These are phyloP conservation scores for Pinna nobilis DNA, from an alignment of 1,140 invertebrate species.

Conservation along the genomic window DNA sequence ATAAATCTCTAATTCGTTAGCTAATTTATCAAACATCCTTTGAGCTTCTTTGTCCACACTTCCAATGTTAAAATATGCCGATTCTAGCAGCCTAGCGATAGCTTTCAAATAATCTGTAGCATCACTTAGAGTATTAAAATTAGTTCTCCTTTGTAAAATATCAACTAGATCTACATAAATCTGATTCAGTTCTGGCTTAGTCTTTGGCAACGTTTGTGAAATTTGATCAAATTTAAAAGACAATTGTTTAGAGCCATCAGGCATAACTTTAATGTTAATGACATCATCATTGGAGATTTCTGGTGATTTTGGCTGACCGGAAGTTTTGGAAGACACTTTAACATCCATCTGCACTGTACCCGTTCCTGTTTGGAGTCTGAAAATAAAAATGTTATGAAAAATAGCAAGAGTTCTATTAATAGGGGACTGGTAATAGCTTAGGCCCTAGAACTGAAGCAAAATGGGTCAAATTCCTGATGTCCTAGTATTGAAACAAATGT, in stretches of 20 bases:
- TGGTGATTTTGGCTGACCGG: slow-evolving; percentile 7
- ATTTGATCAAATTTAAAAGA: slow-evolving; percentile 53
- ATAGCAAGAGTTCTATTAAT: no score
- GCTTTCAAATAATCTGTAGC: slow-evolving; percentile 59
- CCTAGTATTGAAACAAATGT: no score
- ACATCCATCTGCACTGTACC: slow-evolving; percentile 38
- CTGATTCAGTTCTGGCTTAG: slow-evolving; percentile 58
- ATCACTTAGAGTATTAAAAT: slow-evolving; percentile 55
- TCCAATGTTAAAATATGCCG: slow-evolving; percentile 60
- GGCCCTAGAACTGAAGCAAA: no score
- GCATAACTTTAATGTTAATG: slow-evolving; percentile 48
- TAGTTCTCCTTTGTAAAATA: slow-evolving; percentile 59
- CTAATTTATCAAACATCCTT: no score
- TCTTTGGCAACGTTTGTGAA: slow-evolving; percentile 2
- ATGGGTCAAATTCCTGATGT: no score
- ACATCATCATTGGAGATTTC: slow-evolving; percentile 35
- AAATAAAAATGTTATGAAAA: no score
- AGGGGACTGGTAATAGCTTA: no score
- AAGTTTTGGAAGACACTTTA: slow-evolving; percentile 5
- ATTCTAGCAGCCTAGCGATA: slow-evolving; percentile 60
- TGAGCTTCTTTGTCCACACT: slow-evolving; percentile 45
- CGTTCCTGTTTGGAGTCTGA: slow-evolving; percentile 20
- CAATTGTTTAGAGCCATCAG: slow-evolving; percentile 63
- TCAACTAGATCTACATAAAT: slow-evolving; percentile 62
- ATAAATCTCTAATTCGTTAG: no score